These are phyloP conservation scores for Xanthia togata DNA, from an alignment of 2,888 invertebrate genomes.

Conservation along the genomic window DNA sequence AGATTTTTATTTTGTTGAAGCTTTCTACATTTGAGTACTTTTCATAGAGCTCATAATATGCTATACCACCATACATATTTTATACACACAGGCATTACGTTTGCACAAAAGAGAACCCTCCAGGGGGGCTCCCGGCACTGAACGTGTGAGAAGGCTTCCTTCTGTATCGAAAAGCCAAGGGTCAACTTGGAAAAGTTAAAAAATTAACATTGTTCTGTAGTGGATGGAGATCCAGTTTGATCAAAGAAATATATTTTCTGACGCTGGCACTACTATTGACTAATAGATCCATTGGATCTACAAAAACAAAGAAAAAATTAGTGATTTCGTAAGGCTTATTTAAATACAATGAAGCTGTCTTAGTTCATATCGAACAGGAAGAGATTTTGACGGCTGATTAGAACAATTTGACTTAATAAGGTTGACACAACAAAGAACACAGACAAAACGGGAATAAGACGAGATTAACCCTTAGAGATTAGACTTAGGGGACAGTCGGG, in stretches of 20 bases:
- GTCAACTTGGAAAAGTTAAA: neutral
- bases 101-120: no score
- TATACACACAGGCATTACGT: no score
- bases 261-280: neutral
- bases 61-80: no score
- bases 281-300: neutral
- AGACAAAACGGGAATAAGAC: neutral
- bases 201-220: neutral
- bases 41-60: no score
- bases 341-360: conserved; percentile 2
- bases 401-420: neutral
- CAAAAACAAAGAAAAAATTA: neutral
- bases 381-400: neutral
- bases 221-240: neutral
- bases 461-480: neutral
- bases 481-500: no score
- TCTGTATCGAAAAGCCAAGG: neutral
- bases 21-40: neutral
- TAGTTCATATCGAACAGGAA: neutral
- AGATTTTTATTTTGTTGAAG: neutral
- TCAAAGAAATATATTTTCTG: neutral
- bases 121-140: no score
- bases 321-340: neutral
- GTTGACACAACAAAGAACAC: conserved; percentile 8
- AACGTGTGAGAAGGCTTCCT: no score